Conservation (phyloP, 2,888 invertebrate species). For the Seira ritae region DNA sequence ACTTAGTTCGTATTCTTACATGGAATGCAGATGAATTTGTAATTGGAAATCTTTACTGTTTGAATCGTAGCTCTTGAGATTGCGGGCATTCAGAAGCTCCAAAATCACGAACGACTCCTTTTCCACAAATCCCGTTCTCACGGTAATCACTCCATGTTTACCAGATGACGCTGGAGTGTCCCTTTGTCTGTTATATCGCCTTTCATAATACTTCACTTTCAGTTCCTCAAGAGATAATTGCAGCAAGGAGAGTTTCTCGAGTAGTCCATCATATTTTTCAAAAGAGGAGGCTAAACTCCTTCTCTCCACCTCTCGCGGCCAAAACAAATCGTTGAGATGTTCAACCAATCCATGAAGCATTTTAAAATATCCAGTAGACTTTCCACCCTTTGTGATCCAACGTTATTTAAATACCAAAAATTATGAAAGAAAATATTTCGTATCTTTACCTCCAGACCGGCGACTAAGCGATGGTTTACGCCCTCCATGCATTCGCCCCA, state of each 20-base stretch:
- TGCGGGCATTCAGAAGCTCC: conserved; percentile 78
- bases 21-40: background rate
- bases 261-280: conserved; percentile 31
- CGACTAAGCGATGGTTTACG: background rate
- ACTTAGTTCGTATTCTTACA: background rate
- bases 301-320: conserved; percentile 32
- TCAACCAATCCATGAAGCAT: background rate
- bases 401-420: too few relatives aligned
- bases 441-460: conserved; percentile 31
- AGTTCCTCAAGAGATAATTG: conserved; percentile 33
- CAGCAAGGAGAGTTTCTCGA: conserved; percentile 6
- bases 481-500: conserved; percentile 35
- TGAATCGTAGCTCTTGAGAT: conserved; percentile 77
- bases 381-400: conserved; percentile 33
- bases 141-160: conserved; percentile 55
- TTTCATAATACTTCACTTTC: conserved; percentile 42
- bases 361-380: conserved; percentile 34
- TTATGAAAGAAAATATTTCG: background rate
- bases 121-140: conserved; percentile 35
- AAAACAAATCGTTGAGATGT: conserved; percentile 40
- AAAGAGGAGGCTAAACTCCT: background rate
- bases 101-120: conserved; percentile 75
- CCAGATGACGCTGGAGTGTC: background rate
- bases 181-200: conserved; percentile 28
- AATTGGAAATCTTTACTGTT: conserved; percentile 75